Evolutionary conservation across 2,888 invertebrate genomes (phyloP), one percentile per base, ranked within the genome.

Genomic region (Erynnis tages): DNA sequence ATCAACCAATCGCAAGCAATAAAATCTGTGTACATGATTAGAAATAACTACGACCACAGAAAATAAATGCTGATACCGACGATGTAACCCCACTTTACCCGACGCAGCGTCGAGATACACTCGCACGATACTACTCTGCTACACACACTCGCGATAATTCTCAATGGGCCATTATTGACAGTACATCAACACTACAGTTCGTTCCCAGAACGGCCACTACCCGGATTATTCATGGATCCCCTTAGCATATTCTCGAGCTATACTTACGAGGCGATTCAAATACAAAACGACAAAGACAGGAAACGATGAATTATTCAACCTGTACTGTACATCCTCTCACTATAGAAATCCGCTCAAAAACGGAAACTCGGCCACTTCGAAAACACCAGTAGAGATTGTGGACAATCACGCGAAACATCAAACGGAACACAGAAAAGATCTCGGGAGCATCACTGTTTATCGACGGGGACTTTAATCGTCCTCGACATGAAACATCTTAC

Each of bases 241-340:
- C 54, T 56, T 53, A 49, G 45, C 46, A 53, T 48, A 37, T 27
- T 30, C 21, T 41, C 35, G n/a, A 54, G 37, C 41, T 48, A 57
- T 54, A 17, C 10, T 10, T 11, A 29, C 13, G 10, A 44, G 25
- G 60, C 65, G 55, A 60, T 49, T 64, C 58, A 63, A 50, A 61
- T 65, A 66, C 62, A 63, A 60, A 67, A 72, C 61, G 66, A 74
- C 70, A 72, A 76, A 75, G 69, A 67, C 74, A 72, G 75, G 74
- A 76, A 74, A 72, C 69, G 64, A 66, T 67, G 67, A 72, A 71
- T 74, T 66, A 76, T 71, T 76, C 69, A 74, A 74, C 65, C 63
- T 71, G 62, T 67, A 70, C 63, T 71, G 62, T 67, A 70, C 70
- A 69, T 73, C 73, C 74, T 72, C 64, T 62, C 63, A 69, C 70